These are phyloP conservation scores for Brienomyrus brachyistius DNA, from an alignment of 2,113 vertebrate species.

Conservation along the genomic window DNA sequence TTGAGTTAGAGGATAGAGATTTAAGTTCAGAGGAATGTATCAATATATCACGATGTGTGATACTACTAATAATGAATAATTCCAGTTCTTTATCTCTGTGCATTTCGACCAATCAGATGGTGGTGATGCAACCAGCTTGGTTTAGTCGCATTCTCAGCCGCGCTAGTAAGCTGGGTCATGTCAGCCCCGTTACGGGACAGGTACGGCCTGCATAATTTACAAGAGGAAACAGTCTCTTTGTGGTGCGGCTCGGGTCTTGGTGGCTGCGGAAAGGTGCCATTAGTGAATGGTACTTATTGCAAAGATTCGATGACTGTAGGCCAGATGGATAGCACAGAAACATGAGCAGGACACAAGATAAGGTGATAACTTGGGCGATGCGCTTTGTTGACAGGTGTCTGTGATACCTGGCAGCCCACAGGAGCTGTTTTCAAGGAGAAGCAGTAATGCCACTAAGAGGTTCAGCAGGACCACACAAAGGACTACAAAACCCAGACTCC, in stretches of 20 bases:
- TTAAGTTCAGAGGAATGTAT: not conserved
- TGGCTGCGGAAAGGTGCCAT: not conserved
- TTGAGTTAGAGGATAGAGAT: not conserved
- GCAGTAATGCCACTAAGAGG: not conserved
- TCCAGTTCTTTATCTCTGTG: not conserved
- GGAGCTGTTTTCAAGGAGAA: not conserved
- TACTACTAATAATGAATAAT: not conserved
- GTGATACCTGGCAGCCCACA: not conserved
- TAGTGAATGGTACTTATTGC: not conserved
- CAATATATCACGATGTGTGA: not conserved
- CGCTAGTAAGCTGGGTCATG: not conserved
- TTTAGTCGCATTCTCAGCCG: not conserved
- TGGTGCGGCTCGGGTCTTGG: not conserved
- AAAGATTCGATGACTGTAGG: not conserved
- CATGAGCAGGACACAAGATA: not conserved
- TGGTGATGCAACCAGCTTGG: not conserved
- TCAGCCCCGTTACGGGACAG: not conserved
- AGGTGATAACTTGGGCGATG: not conserved
- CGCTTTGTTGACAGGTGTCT: not conserved
- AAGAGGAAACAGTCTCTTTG: not conserved
- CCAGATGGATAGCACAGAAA: not conserved
- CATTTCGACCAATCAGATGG: too few relatives aligned
- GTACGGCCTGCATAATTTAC: not conserved
- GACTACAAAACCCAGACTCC: not conserved
- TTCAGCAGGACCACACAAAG: constrained; percentile 7